phyloP scores from a whole-genome alignment of 1,140 invertebrate genomes.

The Pomacea maculata region DNA sequence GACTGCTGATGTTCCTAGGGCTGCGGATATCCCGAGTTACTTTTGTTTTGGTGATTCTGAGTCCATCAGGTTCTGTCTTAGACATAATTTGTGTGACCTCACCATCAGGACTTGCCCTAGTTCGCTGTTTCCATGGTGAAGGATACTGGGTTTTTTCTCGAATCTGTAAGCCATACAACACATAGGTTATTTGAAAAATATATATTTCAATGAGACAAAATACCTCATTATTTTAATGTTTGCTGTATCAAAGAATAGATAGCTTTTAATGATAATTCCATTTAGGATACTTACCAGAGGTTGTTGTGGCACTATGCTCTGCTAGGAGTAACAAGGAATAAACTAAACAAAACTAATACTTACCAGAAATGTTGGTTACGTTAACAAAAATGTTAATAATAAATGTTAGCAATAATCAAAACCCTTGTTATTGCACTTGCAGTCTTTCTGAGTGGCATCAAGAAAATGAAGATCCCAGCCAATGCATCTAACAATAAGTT shows the following conservation, averaged over 20 bases:
- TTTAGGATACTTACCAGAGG: no score
- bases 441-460: not conserved
- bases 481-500: no score
- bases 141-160: conserved; percentile 57
- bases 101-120: conserved; percentile 53
- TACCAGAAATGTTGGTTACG: no score
- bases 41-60: conserved; percentile 65
- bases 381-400: no score
- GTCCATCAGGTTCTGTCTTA: conserved; percentile 36
- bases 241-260: no score
- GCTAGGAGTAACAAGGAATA: no score
- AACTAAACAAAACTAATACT: no score
- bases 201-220: not conserved
- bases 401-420: no score
- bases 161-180: conserved; percentile 41
- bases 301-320: no score
- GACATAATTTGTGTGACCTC: conserved; percentile 61
- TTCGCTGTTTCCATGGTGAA: conserved; percentile 53
- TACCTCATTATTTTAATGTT: no score
- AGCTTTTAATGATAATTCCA: no score
- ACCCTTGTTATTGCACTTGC: not conserved
- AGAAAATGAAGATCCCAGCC: no score
- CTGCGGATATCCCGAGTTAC: conserved; percentile 70
- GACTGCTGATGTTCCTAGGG: conserved; percentile 66
- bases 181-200: not conserved